Base-by-base conservation (phyloP, 92 coral and sea anemone genomes). In the Bergia sp. region DNA sequence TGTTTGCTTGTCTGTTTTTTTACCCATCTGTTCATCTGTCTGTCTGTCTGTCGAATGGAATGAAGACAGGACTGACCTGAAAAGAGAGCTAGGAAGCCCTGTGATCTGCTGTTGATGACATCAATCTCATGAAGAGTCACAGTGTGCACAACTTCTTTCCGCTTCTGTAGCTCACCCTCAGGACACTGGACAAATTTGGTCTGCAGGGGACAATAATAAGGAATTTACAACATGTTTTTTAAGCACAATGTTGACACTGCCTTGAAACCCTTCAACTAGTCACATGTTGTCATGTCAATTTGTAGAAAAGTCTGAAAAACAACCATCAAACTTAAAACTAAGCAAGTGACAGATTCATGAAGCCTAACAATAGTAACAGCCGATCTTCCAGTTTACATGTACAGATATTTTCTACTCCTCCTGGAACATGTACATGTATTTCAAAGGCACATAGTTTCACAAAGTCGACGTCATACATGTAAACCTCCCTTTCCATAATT, bases 151-250 rank as follows among this genome's bases (percentile, higher is more conserved):
- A 96, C 98, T 87, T 96, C 99, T 91, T 96, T 96, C 76, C 99
- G 88, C 84, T 96, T 96, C 90, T 96, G 99, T 36, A 96, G 90
- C 89, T 96, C 99, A 13, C 99, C 99, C 84, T 96, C 99, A 39
- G 99, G 99, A 85, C 99, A 96, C 89, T 96, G 99, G 2, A 96
- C 98, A 90, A 96, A 96, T 90, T 96, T 96, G 38, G 99, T 96
- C 99, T 96, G 77, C 73, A 71, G 12, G 23, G 37, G n/a, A 45
- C 36, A 76, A 36, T 15, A 38, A 37, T 9, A 81, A 47, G 20
- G 5, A 64, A n/a, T 13, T 18, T 6, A 18, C 15, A 81, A 29
- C 13, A 7, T 39, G 12, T 3, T 20, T 9, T 5, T 12, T 37
- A 39, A 36, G 40, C 29, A 23, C 29, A 8, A 66, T 66, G 29